Evolutionary conservation across 1,140 invertebrate genomes (phyloP).

Genomic region (Physella acuta): DNA sequence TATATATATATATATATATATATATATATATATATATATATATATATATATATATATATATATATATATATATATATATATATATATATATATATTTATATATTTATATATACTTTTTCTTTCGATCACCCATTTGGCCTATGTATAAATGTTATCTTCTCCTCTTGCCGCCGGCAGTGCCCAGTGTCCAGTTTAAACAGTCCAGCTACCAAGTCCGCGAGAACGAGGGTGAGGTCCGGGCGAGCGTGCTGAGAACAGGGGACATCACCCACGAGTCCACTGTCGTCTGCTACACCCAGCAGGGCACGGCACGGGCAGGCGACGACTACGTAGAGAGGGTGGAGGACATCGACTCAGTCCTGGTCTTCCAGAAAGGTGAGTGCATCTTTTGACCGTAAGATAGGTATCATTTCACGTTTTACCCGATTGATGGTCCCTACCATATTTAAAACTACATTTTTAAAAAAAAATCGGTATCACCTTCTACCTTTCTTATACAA

Average conservation of each 20-base stretch:
- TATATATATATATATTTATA: background rate
- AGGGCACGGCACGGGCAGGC: slow-evolving; percentile 53
- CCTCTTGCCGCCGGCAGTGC: slow-evolving; percentile 47
- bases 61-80: background rate
- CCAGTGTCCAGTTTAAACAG: slow-evolving; percentile 58
- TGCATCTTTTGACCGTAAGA: too few species aligned
- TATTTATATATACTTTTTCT: too few species aligned
- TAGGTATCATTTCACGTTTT: too few species aligned
- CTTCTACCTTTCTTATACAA: too few species aligned
- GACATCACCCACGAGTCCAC: slow-evolving; percentile 53
- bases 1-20: too few species aligned
- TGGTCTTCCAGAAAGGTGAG: slow-evolving; percentile 56
- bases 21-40: too few species aligned
- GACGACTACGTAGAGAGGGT: slow-evolving; percentile 59
- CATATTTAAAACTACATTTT: too few species aligned
- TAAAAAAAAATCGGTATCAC: too few species aligned
- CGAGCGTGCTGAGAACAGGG: slow-evolving; percentile 52
- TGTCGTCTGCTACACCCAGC: slow-evolving; percentile 61
- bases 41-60: background rate
- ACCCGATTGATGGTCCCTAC: too few species aligned
- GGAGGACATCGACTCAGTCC: slow-evolving; percentile 54
- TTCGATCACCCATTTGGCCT: too few species aligned
- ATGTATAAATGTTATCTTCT: too few species aligned
- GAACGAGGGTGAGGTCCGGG: slow-evolving; percentile 51
- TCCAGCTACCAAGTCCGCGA: slow-evolving; percentile 51